phyloP scores from a whole-genome alignment of 2,888 invertebrate species.

The Unio delphinus region DNA sequence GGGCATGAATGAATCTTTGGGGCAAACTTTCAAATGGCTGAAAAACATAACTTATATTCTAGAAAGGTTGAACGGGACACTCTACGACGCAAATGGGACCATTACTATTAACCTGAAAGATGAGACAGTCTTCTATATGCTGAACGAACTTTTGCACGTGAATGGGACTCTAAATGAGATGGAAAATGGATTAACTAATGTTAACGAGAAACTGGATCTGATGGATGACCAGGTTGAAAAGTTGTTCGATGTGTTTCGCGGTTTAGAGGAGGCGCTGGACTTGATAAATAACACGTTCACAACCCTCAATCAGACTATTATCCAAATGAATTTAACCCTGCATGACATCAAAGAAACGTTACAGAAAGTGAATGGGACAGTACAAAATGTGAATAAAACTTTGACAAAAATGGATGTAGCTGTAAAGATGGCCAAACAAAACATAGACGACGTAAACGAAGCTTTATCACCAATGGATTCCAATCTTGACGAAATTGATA shows the following conservation, averaged over 20 bases:
- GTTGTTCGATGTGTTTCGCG: too few species aligned
- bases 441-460: too few species aligned
- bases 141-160: conserved; percentile 24
- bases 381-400: too few species aligned
- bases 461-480: too few species aligned
- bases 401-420: too few species aligned
- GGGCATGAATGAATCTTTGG: conserved; percentile 23
- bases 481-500: conserved; percentile 12
- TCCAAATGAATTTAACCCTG: conserved; percentile 12
- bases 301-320: conserved; percentile 18
- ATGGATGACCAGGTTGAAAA: conserved; percentile 17
- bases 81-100: conserved; percentile 13
- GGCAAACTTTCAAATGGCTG: conserved; percentile 20
- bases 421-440: too few species aligned
- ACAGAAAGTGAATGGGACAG: conserved; percentile 3
- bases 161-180: conserved; percentile 23
- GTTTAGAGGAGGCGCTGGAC: conserved; percentile 7
- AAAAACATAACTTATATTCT: conserved; percentile 18
- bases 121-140: conserved; percentile 19
- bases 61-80: conserved; percentile 13
- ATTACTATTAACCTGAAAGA: conserved; percentile 16
- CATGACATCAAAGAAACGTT: conserved; percentile 15
- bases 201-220: conserved; percentile 22
- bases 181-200: conserved; percentile 22
- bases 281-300: conserved; percentile 16